Percentiles rank a stretch among this genome's conserved stretches.
Conservation (phyloP, 2,113 vertebrate species). For the Oryzias celebensis region DNA sequence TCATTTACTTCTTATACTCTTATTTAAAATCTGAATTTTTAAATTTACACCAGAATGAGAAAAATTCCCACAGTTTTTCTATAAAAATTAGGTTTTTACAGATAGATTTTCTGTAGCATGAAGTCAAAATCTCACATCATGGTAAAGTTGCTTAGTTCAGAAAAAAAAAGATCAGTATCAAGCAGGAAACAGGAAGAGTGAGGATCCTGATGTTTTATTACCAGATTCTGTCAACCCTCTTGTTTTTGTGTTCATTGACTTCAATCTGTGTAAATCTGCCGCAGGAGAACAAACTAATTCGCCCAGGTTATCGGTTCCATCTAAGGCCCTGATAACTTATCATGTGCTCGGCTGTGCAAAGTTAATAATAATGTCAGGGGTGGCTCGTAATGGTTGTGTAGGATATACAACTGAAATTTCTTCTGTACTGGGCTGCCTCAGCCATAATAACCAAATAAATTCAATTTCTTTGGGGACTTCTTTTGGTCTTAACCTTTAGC, state of each 20-base stretch:
- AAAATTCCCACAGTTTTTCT: too few species aligned
- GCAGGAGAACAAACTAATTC: conserved; percentile 58
- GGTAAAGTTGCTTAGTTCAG: too few species aligned
- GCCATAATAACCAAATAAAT: conserved; percentile 55
- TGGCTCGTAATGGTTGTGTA: conserved; percentile 39
- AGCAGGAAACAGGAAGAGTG: conserved; percentile 21
- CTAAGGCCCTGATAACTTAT: conserved; percentile 55
- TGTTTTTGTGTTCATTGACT: conserved; percentile 53
- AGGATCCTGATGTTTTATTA: conserved; percentile 56
- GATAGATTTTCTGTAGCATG: too few species aligned
- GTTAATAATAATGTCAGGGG: conserved; percentile 56
- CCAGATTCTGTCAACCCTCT: conserved; percentile 55
- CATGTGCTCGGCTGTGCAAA: conserved; percentile 53
- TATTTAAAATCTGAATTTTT: too few species aligned
- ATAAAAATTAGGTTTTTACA: too few species aligned
- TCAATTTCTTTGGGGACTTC: conserved; percentile 47
- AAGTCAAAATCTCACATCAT: too few species aligned
- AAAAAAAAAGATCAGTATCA: too few species aligned
- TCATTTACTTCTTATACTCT: too few species aligned
- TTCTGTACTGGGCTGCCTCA: conserved; percentile 13
- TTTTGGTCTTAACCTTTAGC: conserved; percentile 26
- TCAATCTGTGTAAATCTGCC: conserved; percentile 75
- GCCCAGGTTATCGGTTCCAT: conserved; percentile 65
- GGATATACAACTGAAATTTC: conserved; percentile 68
- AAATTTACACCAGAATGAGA: too few species aligned